Evolutionary conservation across 53 echinoderm and acorn worm species (phyloP).

Genomic region (Patiria pectinifera): DNA sequence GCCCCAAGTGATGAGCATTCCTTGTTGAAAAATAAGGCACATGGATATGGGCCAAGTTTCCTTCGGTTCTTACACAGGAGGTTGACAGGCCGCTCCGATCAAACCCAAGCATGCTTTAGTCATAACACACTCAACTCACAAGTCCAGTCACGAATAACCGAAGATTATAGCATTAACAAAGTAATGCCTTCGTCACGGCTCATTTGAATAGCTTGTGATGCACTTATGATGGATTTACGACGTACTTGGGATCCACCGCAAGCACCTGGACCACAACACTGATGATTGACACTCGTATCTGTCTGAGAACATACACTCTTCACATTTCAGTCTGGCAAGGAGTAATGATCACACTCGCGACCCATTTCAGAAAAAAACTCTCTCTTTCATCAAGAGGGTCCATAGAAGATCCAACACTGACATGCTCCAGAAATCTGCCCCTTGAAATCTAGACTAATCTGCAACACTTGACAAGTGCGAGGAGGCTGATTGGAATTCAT

Average conservation of each 20-base stretch:
- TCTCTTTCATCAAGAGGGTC: not conserved
- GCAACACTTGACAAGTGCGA: not conserved
- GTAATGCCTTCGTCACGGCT: too few relatives aligned
- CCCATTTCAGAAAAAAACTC: not conserved
- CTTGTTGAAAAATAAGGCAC: not conserved
- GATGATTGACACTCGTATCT: not conserved
- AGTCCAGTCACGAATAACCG: too few relatives aligned
- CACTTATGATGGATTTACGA: too few relatives aligned
- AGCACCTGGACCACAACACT: not conserved
- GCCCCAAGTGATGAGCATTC: not conserved
- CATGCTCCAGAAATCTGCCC: not conserved
- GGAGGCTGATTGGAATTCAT: not conserved
- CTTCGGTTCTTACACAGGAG: too few relatives aligned
- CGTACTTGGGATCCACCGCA: too few relatives aligned
- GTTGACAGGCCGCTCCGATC: too few relatives aligned
- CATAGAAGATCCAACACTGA: not conserved
- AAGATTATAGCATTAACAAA: too few relatives aligned
- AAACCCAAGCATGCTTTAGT: too few relatives aligned
- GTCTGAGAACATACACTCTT: not conserved
- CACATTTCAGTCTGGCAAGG: not conserved
- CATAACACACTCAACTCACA: too few relatives aligned
- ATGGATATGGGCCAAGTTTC: too few relatives aligned
- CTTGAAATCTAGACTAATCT: conserved; percentile 1
- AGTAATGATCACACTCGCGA: not conserved
- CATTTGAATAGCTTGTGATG: too few relatives aligned